Evolutionary conservation across 2,797 vertebrate species (phyloP).

Genomic region (Helostoma temminkii): DNA sequence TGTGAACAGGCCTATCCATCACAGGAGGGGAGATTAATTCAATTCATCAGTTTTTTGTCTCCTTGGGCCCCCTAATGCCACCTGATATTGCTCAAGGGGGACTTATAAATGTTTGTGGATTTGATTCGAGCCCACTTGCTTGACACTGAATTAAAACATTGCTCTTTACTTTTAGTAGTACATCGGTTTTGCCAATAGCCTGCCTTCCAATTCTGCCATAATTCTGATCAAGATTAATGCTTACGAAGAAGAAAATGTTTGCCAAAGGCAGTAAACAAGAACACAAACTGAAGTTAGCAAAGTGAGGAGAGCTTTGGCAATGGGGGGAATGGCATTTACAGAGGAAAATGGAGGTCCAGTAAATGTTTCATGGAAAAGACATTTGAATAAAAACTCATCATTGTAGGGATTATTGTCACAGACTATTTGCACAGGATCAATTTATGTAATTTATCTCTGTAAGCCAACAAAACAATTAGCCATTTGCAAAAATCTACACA

Average conservation of each 20-base stretch:
- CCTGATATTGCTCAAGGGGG: slow-evolving; percentile 84
- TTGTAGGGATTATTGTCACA: neutral
- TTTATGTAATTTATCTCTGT: no score
- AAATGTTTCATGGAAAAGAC: slow-evolving; percentile 2
- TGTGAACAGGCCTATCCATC: slow-evolving; percentile 86
- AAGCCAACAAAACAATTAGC: neutral
- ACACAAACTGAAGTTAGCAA: slow-evolving; percentile 33
- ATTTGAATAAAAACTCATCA: slow-evolving; percentile 10
- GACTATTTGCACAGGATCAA: neutral
- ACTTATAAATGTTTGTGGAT: slow-evolving; percentile 83
- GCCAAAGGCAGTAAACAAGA: slow-evolving; percentile 51
- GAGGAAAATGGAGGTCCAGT: slow-evolving; percentile 13
- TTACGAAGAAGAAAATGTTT: slow-evolving; percentile 48
- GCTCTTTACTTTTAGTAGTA: slow-evolving; percentile 63
- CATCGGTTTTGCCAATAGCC: slow-evolving; percentile 59
- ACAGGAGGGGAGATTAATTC: slow-evolving; percentile 84
- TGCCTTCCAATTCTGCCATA: slow-evolving; percentile 68
- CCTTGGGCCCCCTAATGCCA: slow-evolving; percentile 84
- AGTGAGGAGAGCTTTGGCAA: slow-evolving; percentile 27
- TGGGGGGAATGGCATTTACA: slow-evolving; percentile 10
- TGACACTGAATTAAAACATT: slow-evolving; percentile 84
- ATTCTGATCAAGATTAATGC: slow-evolving; percentile 75
- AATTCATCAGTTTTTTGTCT: slow-evolving; percentile 87
- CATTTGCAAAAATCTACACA: neutral
- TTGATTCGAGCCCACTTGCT: slow-evolving; percentile 73